Conservation (phyloP, 2,797 vertebrate genomes). For the Acrossocheilus fasciatus region DNA sequence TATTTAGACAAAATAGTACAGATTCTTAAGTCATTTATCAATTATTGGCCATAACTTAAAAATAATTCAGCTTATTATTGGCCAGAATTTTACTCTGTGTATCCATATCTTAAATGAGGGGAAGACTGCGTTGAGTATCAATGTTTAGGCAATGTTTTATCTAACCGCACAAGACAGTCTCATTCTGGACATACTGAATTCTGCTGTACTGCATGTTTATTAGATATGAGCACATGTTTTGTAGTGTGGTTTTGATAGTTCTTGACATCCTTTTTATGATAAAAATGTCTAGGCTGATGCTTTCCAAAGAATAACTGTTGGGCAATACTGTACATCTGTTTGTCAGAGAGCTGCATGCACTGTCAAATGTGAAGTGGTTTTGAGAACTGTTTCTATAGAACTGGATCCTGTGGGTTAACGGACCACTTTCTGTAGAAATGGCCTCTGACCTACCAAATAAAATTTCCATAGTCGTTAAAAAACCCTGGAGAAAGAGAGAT, state of each 20-base stretch:
- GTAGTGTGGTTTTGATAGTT: not conserved
- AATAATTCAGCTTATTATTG: not conserved
- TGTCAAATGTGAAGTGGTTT: not conserved
- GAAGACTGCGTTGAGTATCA: not conserved
- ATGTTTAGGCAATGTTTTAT: not conserved
- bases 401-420: constrained; percentile 17
- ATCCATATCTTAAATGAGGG: not conserved
- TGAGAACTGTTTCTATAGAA: constrained; percentile 9
- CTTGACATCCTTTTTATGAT: not conserved
- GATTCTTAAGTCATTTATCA: not conserved
- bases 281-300: not conserved
- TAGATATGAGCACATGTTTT: not conserved
- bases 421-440: constrained; percentile 6
- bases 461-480: not conserved
- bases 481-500: not conserved
- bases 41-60: not conserved
- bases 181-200: not conserved
- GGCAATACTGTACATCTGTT: not conserved
- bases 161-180: not conserved
- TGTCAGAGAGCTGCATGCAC: not conserved
- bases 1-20: not conserved
- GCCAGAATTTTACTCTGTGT: not conserved
- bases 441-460: not conserved
- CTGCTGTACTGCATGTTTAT: not conserved
- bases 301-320: not conserved